Evolutionary conservation across 2,888 invertebrate species (phyloP), one percentile per base, ranked within the genome.

Genomic region (Pteria penguin): DNA sequence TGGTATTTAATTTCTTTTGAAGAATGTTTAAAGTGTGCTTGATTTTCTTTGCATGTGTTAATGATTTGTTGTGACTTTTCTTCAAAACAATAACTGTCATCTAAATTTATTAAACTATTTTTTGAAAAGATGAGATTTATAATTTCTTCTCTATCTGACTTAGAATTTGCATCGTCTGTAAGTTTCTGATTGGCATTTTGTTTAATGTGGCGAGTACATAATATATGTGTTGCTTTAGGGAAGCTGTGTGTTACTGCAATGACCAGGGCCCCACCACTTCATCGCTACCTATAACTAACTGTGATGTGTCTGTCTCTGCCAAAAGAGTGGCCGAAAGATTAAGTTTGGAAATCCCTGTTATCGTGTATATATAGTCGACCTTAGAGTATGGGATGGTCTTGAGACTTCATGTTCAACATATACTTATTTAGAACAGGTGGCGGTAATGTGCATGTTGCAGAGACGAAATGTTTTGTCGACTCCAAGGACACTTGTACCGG

Each of bases 121-220:
- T 45, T 27, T 1, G 45, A 36, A 52, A 65, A 65, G 26, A 65
- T 65, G 14, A 8, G 5, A 18, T 65, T 36, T 18, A 65, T 24
- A 52, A 65, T 52, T 2, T 11, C 18, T 4, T 65, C 26, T 24
- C 52, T 22, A 5, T 65, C 45, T 8, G 32, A 45, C n/a, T 65
- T 65, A 18, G 31, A 4, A n/a, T 45, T n/a, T 45, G 63, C n/a
- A 22, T 63, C 63, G 36, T 63, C 36, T 33, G 32, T 63, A 4
- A 63, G 31, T 63, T 63, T 63, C 36, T 63, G 63, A 18, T 63
- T 36, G 8, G 31, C 61, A 5, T 63, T 63, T 33, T 63, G 63
- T 36, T 36, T 4, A 4, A 63, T 18, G 32, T 63, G 63, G 2
- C 36, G 1, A 4, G 61, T 61, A n/a, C n/a, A n/a, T n/a, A n/a